Evolutionary conservation across 2,888 invertebrate genomes (phyloP), one percentile per base, ranked within the genome.

Genomic region (Galerucella nymphaeae): DNA sequence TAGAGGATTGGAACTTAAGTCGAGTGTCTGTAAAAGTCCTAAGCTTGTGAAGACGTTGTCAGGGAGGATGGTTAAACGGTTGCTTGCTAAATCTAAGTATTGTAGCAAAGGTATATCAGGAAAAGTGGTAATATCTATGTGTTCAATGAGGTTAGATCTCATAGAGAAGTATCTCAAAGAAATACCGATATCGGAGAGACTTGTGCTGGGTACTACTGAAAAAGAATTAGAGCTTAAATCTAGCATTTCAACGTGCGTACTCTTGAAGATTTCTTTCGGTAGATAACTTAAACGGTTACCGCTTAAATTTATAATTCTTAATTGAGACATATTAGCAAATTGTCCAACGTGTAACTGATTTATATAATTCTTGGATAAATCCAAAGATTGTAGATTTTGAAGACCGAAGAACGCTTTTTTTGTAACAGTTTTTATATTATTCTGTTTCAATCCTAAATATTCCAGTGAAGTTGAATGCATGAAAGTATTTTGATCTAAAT

Each of bases 21-120:
- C 95, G 81, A 96, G 88, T 80, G 91, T 91, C 79, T 96, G 91
- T 75, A 96, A 87, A 78, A 93, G 92, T 58, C 93, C 92, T 68
- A 96, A 89, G 82, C 94, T 93, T 30, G 93, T 93, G 85, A 96
- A 96, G 23, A 95, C 95, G 85, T 95, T 96, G 87, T 96, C 96
- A 3, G 96, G 95, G 77, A 96, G 86, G 76, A 96, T 94, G n/a
- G 94, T 94, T 74, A 96, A 89, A 82, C 93, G 92, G 87, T 96
- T 96, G 82, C 90, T 90, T 57, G 93, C 93, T 82, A 96, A 87
- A 87, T 95, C 93, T 72, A 96, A 88, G 79, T 91, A 91, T 71
- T 93, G 90, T 57, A 96, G 87, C 84, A 93, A 93, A 67, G 95
- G 94, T 41, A 93, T 94, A 81, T 93, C 93, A 58, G 94, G 92